Evolutionary conservation across 2,888 invertebrate genomes (phyloP).

Genomic region (Lumbricus terrestris): DNA sequence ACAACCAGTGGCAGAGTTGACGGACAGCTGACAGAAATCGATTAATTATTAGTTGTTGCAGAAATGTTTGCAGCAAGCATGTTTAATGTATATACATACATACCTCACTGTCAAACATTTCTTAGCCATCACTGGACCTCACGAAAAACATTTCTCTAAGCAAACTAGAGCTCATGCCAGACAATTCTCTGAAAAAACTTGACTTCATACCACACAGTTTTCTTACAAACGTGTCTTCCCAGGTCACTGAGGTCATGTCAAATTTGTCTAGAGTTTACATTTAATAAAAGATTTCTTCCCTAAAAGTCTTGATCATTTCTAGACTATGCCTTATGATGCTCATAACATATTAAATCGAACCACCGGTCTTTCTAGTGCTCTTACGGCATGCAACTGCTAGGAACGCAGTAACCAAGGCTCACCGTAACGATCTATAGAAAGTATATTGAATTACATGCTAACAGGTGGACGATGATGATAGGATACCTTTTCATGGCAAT

Average conservation of each 20-base stretch:
- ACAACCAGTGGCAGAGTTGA: too few species aligned
- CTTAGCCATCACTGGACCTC: too few species aligned
- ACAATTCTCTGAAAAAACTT: too few species aligned
- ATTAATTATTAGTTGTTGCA: too few species aligned
- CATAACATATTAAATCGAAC: background rate
- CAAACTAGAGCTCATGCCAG: too few species aligned
- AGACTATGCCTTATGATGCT: background rate
- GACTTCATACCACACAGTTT: too few species aligned
- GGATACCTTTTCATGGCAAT: background rate
- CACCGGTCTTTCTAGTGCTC: background rate
- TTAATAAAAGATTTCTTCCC: background rate
- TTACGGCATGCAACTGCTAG: background rate
- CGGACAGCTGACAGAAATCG: background rate
- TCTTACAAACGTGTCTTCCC: too few species aligned
- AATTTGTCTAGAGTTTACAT: background rate
- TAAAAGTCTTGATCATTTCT: background rate
- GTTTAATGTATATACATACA: background rate
- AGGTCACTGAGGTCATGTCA: too few species aligned
- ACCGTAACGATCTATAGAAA: background rate
- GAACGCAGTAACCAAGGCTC: background rate
- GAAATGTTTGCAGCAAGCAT: too few species aligned
- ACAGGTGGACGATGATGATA: background rate
- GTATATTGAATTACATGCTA: background rate
- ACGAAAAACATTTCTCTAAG: too few species aligned
- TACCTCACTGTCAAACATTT: background rate